Evolutionary conservation across 2,888 invertebrate genomes (phyloP).

Genomic region (Strigamia crassipes): DNA sequence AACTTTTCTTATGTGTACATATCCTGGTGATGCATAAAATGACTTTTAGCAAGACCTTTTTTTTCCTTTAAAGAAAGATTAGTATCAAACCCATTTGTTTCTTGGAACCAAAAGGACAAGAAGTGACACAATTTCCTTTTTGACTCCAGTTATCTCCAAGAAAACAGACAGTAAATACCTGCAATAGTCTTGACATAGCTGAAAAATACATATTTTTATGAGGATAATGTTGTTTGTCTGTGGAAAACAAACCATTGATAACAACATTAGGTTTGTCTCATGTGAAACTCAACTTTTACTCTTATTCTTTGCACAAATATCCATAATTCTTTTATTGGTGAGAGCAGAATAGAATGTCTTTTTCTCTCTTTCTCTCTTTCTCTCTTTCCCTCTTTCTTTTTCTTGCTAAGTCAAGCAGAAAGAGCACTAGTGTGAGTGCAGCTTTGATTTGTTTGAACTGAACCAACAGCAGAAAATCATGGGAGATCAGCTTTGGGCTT

Average conservation of each 20-base stretch:
- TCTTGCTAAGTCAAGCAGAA: constrained; percentile 37
- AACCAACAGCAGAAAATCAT: constrained; percentile 34
- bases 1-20: no score
- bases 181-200: background rate
- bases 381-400: background rate
- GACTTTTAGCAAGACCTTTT: no score
- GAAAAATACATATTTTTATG: background rate
- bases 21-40: no score
- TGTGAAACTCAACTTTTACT: background rate
- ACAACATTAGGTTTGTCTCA: background rate
- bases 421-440: constrained; percentile 37
- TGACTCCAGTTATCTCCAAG: no score
- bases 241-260: background rate
- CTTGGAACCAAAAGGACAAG: no score
- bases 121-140: no score
- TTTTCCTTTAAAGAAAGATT: no score
- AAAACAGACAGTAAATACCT: background rate
- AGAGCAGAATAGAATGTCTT: background rate
- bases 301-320: constrained; percentile 37
- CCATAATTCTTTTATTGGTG: constrained; percentile 26
- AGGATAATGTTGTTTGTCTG: background rate
- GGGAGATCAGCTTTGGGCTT: constrained; percentile 37
- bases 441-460: constrained; percentile 37
- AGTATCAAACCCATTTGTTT: no score
- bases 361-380: no score